These are phyloP conservation scores for Herpailurus yagouaroundi DNA, from an alignment of 2,113 vertebrate genomes.

Conservation along the genomic window DNA sequence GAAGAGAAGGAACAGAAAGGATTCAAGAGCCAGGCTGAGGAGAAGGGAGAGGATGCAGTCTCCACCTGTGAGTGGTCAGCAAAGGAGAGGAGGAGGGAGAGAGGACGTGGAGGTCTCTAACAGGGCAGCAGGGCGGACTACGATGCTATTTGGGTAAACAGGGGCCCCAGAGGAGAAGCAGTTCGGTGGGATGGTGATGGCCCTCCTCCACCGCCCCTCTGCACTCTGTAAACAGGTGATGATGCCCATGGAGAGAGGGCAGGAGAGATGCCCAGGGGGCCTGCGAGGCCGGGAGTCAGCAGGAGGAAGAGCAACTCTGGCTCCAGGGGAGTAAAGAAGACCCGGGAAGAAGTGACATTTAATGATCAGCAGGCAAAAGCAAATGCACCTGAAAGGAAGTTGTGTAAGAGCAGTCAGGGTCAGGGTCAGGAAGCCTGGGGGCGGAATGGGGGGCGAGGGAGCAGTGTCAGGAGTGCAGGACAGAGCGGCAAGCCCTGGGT, in stretches of 20 bases:
- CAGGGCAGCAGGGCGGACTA: not conserved
- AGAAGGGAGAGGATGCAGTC: not conserved
- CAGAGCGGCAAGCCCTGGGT: not conserved
- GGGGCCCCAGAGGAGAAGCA: not conserved
- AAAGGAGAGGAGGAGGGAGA: not conserved
- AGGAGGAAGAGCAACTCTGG: not conserved
- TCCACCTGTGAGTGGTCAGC: not conserved
- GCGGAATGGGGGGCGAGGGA: not conserved
- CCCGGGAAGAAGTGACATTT: not conserved
- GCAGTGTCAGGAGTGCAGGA: not conserved
- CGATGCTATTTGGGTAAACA: not conserved
- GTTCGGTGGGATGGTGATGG: not conserved
- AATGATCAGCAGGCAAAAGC: not conserved
- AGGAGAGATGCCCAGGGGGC: not conserved
- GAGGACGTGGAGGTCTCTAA: not conserved
- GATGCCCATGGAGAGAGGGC: rapidly evolving
- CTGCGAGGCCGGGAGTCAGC: not conserved
- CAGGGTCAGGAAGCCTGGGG: too few relatives aligned
- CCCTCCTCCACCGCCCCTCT: not conserved
- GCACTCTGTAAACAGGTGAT: rapidly evolving
- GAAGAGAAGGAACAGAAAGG: not conserved
- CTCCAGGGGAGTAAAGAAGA: rapidly evolving
- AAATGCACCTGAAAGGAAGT: not conserved
- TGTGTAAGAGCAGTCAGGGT: not conserved
- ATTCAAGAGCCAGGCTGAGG: not conserved